A percentile compares a stretch with the other conserved stretches of the same genome.
phyloP scores from a whole-genome alignment of 2,797 vertebrate species.

The Psittacula derbiana region DNA sequence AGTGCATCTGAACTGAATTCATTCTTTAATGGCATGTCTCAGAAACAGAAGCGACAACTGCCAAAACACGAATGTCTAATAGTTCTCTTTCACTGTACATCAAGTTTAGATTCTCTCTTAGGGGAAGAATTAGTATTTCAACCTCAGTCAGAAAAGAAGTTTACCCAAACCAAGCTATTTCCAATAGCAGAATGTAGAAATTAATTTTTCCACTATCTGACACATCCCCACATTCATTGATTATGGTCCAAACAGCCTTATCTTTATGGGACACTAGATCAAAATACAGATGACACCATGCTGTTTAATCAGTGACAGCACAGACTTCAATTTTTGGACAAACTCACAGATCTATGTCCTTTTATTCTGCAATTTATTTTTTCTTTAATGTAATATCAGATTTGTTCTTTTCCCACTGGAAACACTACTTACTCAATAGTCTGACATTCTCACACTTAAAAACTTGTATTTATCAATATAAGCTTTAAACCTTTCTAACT shows the following conservation, averaged over 20 bases:
- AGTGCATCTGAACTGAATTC: not conserved
- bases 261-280: not conserved
- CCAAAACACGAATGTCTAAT: not conserved
- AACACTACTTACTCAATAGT: not conserved
- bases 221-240: not conserved
- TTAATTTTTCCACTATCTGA: not conserved
- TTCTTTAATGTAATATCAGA: not conserved
- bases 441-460: not conserved
- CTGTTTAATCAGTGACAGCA: not conserved
- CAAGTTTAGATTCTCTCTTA: not conserved
- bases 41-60: not conserved
- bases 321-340: not conserved
- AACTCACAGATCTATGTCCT: accelerated
- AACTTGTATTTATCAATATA: not conserved
- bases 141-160: not conserved
- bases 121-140: not conserved
- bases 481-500: not conserved
- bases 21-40: not conserved
- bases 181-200: not conserved
- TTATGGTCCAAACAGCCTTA: not conserved
- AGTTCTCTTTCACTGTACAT: not conserved
- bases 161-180: not conserved
- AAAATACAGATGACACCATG: not conserved
- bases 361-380: not conserved
- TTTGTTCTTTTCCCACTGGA: not conserved